A percentile compares a stretch with the other conserved stretches of the same genome.
Evolutionary conservation across 2,888 invertebrate genomes (phyloP).

Genomic region (Acronicta aceris): DNA sequence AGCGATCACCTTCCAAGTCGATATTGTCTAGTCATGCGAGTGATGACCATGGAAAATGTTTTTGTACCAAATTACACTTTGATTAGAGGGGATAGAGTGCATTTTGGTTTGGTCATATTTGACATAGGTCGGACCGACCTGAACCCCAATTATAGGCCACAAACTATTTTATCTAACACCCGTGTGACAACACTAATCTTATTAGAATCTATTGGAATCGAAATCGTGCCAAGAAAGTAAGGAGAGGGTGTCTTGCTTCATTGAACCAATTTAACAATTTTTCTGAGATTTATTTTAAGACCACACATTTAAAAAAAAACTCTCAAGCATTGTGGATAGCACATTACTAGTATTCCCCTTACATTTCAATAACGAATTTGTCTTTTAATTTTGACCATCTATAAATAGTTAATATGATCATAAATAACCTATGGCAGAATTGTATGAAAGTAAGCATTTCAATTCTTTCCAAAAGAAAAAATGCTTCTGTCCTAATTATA

Average conservation of each 20-base stretch:
- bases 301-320: no score
- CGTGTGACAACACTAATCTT: constrained; percentile 88
- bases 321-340: no score
- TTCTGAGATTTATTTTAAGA: neutral
- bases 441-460: no score
- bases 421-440: no score
- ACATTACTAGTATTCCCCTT: no score
- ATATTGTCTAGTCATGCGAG: constrained; percentile 88
- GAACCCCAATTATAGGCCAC: constrained; percentile 88
- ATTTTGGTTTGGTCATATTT: constrained; percentile 55
- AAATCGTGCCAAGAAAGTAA: constrained; percentile 70
- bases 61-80: constrained; percentile 63
- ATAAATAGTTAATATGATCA: no score
- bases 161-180: constrained; percentile 89
- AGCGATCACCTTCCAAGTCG: constrained; percentile 81
- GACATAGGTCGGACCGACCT: constrained; percentile 66
- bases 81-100: constrained; percentile 53
- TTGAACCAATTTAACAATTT: neutral
- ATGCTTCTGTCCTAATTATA: no score
- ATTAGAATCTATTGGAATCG: constrained; percentile 88
- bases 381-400: no score
- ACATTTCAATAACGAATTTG: neutral
- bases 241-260: constrained; percentile 50
- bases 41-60: constrained; percentile 80
- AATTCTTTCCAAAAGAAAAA: no score